These are phyloP conservation scores for Stegana nigrithorax DNA, from an alignment of 2,888 invertebrate genomes.

Conservation along the genomic window DNA sequence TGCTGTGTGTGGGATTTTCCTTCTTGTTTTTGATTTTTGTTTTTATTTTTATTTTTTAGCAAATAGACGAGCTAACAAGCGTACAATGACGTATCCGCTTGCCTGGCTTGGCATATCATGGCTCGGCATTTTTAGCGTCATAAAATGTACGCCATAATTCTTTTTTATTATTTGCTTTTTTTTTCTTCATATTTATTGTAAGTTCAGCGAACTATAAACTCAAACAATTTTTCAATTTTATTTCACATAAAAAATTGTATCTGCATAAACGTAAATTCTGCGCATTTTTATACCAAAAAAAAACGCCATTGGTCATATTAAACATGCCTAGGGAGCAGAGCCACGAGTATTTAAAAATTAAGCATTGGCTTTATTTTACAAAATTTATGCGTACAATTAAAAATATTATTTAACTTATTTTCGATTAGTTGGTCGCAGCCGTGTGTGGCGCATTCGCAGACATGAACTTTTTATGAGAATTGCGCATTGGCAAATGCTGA, in stretches of 20 bases:
- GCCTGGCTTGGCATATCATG: no score
- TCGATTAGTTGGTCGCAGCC: no score
- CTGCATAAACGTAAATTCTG: not conserved
- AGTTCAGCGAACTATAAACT: conserved; percentile 6
- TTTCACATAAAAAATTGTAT: not conserved
- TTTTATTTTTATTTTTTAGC: not conserved
- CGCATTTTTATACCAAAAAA: not conserved
- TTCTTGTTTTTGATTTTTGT: not conserved
- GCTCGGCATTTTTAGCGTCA: not conserved
- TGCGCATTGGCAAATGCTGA: no score
- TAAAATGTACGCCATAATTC: not conserved
- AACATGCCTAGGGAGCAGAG: no score
- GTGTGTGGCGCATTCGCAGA: no score
- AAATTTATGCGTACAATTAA: no score
- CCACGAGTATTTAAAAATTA: no score
- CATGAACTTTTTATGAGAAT: no score
- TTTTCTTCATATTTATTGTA: not conserved
- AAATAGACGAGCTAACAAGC: not conserved
- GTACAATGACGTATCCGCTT: no score
- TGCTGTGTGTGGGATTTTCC: not conserved
- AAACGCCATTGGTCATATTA: no score
- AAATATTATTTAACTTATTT: no score
- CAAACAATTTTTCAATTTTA: not conserved
- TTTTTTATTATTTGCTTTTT: not conserved
- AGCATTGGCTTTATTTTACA: no score